A percentile compares a stretch with the other conserved stretches of the same genome.
Conservation (phyloP, 2,113 vertebrate genomes). For the Tylochromis polylepis region DNA sequence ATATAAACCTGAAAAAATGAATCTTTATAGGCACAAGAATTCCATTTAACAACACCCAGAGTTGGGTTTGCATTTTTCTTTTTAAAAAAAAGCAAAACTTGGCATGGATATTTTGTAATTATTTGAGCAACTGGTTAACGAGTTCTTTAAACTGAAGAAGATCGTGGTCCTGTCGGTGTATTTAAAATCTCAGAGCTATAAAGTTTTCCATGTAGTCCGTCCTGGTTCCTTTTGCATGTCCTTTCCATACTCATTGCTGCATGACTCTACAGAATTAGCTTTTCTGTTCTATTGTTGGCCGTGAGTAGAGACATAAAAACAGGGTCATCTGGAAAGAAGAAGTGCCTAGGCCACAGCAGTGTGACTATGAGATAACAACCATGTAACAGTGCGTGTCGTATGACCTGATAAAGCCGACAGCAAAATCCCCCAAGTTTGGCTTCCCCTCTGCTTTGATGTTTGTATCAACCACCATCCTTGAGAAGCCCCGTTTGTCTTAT, state of each 20-base stretch:
- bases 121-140: background rate
- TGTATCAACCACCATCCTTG: slow-evolving; percentile 5
- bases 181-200: background rate
- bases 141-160: background rate
- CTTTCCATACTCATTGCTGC: slow-evolving; percentile 11
- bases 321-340: slow-evolving; percentile 32
- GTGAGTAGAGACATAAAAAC: background rate
- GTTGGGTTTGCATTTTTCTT: background rate
- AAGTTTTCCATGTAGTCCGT: background rate
- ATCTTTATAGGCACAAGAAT: background rate
- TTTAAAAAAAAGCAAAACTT: background rate
- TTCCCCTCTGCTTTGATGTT: background rate
- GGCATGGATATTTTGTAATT: background rate
- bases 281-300: background rate
- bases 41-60: background rate
- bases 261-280: slow-evolving; percentile 23
- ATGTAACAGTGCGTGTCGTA: background rate
- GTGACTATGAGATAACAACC: slow-evolving; percentile 28
- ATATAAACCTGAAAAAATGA: background rate
- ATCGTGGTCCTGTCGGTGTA: background rate
- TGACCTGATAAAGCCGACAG: background rate
- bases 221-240: slow-evolving; percentile 8
- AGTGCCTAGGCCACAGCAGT: background rate
- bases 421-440: background rate
- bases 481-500: slow-evolving; percentile 11